Conservation (phyloP, 2,113 vertebrate species). For the Tamias sibiricus region DNA sequence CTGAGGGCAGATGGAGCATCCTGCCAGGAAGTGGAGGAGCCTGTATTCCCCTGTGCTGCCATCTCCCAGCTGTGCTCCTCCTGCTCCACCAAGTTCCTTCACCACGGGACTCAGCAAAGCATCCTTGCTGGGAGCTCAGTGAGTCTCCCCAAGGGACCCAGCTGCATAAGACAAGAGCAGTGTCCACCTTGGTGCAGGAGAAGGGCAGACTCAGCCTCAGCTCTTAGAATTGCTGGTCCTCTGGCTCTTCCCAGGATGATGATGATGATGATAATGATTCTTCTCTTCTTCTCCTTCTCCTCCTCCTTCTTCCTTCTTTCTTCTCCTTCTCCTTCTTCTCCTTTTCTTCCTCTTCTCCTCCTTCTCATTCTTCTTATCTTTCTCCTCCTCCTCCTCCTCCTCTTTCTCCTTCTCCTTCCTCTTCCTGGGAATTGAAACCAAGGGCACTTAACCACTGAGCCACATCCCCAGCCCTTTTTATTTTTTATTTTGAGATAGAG, state of each 20-base stretch:
- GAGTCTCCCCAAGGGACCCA: background rate
- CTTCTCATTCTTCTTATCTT: too few species aligned
- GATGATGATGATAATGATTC: too few species aligned
- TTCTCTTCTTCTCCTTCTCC: background rate
- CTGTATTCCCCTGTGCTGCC: too few species aligned
- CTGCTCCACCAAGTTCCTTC: background rate
- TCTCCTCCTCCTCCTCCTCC: background rate
- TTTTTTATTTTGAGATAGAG: too few species aligned
- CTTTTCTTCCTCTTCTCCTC: too few species aligned
- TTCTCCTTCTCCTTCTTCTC: background rate
- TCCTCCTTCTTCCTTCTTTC: too few species aligned
- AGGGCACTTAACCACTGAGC: too few species aligned
- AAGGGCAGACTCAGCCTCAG: background rate
- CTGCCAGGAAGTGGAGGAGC: background rate
- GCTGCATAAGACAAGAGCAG: background rate
- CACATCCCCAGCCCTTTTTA: too few species aligned
- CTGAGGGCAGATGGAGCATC: too few species aligned
- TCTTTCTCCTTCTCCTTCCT: too few species aligned
- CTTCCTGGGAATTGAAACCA: too few species aligned
- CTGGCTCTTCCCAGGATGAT: too few species aligned
- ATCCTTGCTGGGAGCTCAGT: background rate
- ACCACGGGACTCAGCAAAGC: background rate
- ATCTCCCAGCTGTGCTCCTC: accelerated
- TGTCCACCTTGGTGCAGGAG: background rate
- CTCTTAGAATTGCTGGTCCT: background rate